Evolutionary conservation across 2,888 invertebrate genomes (phyloP).

Genomic region (Aproaerema taeniolella): DNA sequence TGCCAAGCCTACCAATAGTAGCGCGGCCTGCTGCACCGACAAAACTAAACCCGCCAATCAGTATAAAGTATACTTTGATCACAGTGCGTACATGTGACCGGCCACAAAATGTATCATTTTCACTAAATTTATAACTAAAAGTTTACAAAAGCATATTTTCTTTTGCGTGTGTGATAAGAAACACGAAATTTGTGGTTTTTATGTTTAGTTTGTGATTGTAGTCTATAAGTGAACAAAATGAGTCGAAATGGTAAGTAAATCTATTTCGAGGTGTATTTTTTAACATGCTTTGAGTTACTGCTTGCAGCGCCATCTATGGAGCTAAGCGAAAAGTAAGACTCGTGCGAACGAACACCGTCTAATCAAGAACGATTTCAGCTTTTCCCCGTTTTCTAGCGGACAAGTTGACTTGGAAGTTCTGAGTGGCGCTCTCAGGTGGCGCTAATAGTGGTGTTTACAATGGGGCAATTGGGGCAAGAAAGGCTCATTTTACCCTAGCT

Average conservation of each 20-base stretch:
- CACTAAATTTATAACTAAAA: constrained; percentile 19
- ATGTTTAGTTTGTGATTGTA: constrained; percentile 19
- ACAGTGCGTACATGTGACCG: constrained; percentile 66
- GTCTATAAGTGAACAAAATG: constrained; percentile 35
- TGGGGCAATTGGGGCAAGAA: too few relatives aligned
- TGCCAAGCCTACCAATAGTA: constrained; percentile 35
- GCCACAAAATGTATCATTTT: constrained; percentile 26
- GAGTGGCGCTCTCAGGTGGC: too few relatives aligned
- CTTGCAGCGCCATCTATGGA: constrained; percentile 10
- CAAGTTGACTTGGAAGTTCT: too few relatives aligned
- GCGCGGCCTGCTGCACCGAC: constrained; percentile 33
- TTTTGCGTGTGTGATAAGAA: too few relatives aligned
- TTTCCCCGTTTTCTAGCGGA: too few relatives aligned
- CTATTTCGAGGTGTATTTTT: background rate
- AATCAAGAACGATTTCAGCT: too few relatives aligned
- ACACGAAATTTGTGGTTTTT: too few relatives aligned
- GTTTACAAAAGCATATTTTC: too few relatives aligned
- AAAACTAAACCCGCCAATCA: constrained; percentile 40
- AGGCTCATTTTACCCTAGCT: too few relatives aligned
- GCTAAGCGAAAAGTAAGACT: background rate
- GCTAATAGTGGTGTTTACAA: too few relatives aligned
- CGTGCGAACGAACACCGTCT: too few relatives aligned
- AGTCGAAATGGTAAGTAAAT: constrained; percentile 52
- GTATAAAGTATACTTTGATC: constrained; percentile 35
- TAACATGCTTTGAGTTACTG: background rate